Conservation (phyloP, 2,113 vertebrate genomes). For the Bos taurus region DNA sequence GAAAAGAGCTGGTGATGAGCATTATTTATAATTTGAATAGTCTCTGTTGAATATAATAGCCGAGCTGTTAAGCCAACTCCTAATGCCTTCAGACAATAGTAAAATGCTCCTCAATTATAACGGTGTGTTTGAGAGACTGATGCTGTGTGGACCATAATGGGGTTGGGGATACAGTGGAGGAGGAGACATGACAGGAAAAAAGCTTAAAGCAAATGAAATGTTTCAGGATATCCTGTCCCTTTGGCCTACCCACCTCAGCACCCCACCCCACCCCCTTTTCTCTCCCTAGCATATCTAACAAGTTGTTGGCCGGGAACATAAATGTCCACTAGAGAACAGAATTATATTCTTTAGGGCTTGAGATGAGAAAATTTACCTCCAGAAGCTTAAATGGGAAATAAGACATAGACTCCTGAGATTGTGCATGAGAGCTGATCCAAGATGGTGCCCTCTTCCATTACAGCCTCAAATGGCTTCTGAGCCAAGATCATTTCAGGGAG, state of each 20-base stretch:
- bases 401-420: not conserved
- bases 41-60: conserved; percentile 30
- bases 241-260: not conserved
- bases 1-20: not conserved
- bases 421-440: not conserved
- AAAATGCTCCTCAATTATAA: not conserved
- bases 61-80: conserved; percentile 8
- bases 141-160: not conserved
- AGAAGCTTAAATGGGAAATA: not conserved
- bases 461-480: not conserved
- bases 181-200: not conserved
- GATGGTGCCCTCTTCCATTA: not conserved
- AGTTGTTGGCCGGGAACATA: not conserved
- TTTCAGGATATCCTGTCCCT: not conserved
- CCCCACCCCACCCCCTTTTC: not conserved
- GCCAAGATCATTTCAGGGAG: not conserved
- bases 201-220: not conserved
- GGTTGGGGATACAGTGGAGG: not conserved
- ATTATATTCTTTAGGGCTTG: not conserved
- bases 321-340: not conserved
- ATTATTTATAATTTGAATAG: conserved; percentile 39
- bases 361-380: not conserved
- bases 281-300: not conserved
- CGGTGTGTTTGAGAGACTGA: not conserved
- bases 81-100: conserved; percentile 13